A percentile compares a stretch with the other conserved stretches of the same genome.
Evolutionary conservation across 1,140 invertebrate genomes (phyloP).

Genomic region (Caenorhabditis elegans): DNA sequence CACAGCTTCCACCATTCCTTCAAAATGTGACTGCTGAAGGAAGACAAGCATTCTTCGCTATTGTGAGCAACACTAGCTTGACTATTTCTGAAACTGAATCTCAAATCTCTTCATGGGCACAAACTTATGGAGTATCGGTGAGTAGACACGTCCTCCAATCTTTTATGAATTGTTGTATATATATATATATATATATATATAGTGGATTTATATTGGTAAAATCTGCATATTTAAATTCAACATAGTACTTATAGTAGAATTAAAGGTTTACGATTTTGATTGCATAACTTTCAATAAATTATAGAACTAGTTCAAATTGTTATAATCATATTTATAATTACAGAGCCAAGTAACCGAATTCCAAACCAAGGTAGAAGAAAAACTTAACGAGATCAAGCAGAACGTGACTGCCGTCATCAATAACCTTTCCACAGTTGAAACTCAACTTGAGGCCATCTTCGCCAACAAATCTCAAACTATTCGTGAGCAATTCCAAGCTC

Average conservation of each 20-base stretch:
- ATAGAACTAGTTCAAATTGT: too few relatives aligned
- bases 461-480: constrained; percentile 1
- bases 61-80: not conserved
- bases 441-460: constrained; percentile 23
- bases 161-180: too few relatives aligned
- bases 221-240: too few relatives aligned
- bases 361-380: not conserved
- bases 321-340: too few relatives aligned
- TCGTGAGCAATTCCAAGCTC: not conserved
- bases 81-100: constrained; percentile 4
- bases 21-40: constrained; percentile 14
- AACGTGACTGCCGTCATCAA: not conserved
- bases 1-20: constrained; percentile 24
- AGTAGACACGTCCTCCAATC: not conserved
- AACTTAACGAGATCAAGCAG: constrained; percentile 8
- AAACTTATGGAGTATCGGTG: constrained; percentile 7
- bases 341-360: constrained; percentile 2
- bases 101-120: not conserved
- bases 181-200: too few relatives aligned
- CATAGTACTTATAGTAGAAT: too few relatives aligned
- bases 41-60: constrained; percentile 17
- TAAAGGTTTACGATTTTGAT: too few relatives aligned
- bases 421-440: not conserved
- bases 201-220: too few relatives aligned
- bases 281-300: too few relatives aligned